Evolutionary conservation across 2,888 invertebrate genomes (phyloP).

Genomic region (Conomelus anceps): DNA sequence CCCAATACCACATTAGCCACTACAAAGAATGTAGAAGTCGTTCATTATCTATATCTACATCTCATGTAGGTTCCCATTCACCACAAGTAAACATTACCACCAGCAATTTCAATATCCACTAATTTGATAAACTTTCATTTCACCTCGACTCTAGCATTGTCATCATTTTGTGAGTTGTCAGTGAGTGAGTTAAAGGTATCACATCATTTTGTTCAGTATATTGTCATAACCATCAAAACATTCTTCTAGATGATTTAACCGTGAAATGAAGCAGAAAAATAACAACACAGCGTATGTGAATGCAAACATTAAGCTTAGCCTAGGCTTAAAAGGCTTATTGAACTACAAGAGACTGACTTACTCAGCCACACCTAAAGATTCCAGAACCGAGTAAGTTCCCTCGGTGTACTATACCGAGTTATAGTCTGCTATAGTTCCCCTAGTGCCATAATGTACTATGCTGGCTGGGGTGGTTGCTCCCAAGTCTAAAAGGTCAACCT

Average conservation of each 20-base stretch:
- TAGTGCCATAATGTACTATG: too few species aligned
- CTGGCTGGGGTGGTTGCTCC: not conserved
- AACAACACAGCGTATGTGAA: not conserved
- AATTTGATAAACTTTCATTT: not conserved
- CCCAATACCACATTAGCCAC: too few species aligned
- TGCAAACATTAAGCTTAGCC: not conserved
- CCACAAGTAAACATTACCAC: not conserved
- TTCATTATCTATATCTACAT: too few species aligned
- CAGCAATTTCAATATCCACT: not conserved
- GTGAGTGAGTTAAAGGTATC: too few species aligned
- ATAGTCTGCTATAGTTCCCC: too few species aligned
- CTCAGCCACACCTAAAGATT: not conserved
- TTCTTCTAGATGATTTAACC: not conserved
- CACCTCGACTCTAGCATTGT: not conserved
- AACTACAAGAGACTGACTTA: not conserved
- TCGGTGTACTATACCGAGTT: too few species aligned
- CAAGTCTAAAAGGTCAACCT: not conserved
- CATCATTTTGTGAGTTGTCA: too few species aligned
- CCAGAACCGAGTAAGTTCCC: not conserved
- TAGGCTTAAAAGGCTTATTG: not conserved
- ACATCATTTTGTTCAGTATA: too few species aligned
- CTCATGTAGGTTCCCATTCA: not conserved
- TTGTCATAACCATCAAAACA: not conserved
- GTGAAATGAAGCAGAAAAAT: too few species aligned
- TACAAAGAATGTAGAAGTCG: not conserved